Conservation (phyloP, 2,797 vertebrate genomes). For the Siniperca scherzeri region DNA sequence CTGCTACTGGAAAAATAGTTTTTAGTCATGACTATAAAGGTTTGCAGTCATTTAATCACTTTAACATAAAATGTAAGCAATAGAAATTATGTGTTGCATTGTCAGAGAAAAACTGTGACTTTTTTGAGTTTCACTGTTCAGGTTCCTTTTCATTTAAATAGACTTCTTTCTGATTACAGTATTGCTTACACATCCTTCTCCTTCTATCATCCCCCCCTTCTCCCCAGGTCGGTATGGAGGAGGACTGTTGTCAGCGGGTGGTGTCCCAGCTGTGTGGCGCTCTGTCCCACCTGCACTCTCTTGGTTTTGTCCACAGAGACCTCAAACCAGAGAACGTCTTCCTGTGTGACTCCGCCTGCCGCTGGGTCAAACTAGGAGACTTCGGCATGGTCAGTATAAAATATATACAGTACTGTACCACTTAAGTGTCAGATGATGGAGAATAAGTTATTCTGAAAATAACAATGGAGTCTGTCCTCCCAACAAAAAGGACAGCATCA, state of each 20-base stretch:
- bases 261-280: conserved; percentile 91
- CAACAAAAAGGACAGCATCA: no score
- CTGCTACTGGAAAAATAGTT: no score
- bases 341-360: conserved; percentile 89
- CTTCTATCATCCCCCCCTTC: not conserved
- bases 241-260: conserved; percentile 87
- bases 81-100: not conserved
- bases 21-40: no score
- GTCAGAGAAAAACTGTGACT: no score
- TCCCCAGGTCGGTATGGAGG: conserved; percentile 80
- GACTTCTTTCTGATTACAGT: not conserved
- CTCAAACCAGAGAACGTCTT: conserved; percentile 98
- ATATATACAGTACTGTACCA: fast-evolving
- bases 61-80: no score
- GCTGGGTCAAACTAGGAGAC: conserved; percentile 92
- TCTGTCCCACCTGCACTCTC: conserved; percentile 93
- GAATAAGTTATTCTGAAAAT: not conserved
- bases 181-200: not conserved
- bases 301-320: conserved; percentile 96
- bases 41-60: no score
- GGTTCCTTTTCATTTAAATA: not conserved
- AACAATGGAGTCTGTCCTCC: not conserved
- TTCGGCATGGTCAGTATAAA: conserved; percentile 88
- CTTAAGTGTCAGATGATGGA: not conserved
- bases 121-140: not conserved